phyloP scores from a whole-genome alignment of 2,888 invertebrate genomes.

The Drosophila hawaiiensis region DNA sequence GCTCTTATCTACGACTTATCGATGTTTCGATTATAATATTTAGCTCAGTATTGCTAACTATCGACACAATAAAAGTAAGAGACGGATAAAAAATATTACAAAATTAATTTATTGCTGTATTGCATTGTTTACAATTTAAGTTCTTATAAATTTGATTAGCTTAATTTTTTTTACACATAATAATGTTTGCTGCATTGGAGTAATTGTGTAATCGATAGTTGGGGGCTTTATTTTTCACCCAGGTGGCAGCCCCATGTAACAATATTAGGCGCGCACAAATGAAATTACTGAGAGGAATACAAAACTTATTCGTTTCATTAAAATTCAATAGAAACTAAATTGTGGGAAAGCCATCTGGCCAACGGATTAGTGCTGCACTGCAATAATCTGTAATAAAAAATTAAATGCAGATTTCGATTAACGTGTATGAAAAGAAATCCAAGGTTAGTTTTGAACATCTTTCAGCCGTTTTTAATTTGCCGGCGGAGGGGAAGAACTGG shows the following conservation, averaged over 20 bases:
- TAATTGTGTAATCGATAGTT: background rate
- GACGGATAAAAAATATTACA: background rate
- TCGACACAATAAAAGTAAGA: background rate
- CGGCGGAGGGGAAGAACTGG: background rate
- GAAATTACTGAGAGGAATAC: background rate
- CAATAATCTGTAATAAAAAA: background rate
- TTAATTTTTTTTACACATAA: background rate
- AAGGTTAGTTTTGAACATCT: background rate
- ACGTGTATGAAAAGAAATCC: background rate
- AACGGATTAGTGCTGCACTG: background rate
- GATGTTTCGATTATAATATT: constrained; percentile 3
- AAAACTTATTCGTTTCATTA: background rate
- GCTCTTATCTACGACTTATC: constrained; percentile 3
- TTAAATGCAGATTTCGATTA: background rate
- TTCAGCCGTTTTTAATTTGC: background rate
- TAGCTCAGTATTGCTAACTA: background rate
- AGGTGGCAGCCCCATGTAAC: background rate
- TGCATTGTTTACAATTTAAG: background rate
- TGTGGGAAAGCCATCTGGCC: background rate
- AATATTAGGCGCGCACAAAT: background rate
- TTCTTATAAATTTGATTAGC: background rate
- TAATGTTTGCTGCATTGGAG: background rate
- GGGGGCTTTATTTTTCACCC: background rate
- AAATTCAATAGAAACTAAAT: background rate
- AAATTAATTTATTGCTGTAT: background rate